A percentile compares a stretch with the other conserved stretches of the same genome.
Evolutionary conservation across 1,140 invertebrate genomes (phyloP).

Genomic region (Trinorchestia longiramus): DNA sequence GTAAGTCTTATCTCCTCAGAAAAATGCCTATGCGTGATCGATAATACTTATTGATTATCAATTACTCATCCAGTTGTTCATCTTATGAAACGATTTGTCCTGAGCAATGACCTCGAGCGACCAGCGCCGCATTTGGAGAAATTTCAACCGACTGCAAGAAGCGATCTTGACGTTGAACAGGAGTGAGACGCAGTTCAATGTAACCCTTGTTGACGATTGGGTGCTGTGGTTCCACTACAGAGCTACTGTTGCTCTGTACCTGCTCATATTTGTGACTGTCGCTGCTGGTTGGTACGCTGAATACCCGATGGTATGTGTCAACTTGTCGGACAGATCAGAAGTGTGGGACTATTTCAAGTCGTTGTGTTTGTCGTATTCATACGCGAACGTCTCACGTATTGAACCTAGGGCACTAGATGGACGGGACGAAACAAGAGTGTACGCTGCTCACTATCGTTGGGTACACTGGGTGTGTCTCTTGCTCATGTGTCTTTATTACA

Average conservation of each 20-base stretch:
- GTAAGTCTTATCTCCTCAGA: not conserved
- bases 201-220: not conserved
- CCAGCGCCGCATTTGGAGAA: not conserved
- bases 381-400: not conserved
- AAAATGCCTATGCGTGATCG: not conserved
- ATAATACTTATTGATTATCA: too few relatives aligned
- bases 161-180: not conserved
- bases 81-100: not conserved
- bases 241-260: not conserved
- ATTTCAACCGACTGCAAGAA: slow-evolving; percentile 44
- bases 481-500: slow-evolving; percentile 43
- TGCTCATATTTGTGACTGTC: not conserved
- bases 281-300: slow-evolving; percentile 31
- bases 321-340: slow-evolving; percentile 18
- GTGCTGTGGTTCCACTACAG: slow-evolving; percentile 26
- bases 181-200: not conserved
- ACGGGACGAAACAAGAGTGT: not conserved
- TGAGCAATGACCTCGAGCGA: not conserved
- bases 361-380: not conserved
- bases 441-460: slow-evolving; percentile 54
- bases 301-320: slow-evolving; percentile 5
- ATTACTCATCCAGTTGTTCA: not conserved
- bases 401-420: not conserved
- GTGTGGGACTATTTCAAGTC: slow-evolving; percentile 28
- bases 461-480: slow-evolving; percentile 55